Evolutionary conservation across 2,888 invertebrate species (phyloP).

Genomic region (Amblyjoppa fuscipennis): DNA sequence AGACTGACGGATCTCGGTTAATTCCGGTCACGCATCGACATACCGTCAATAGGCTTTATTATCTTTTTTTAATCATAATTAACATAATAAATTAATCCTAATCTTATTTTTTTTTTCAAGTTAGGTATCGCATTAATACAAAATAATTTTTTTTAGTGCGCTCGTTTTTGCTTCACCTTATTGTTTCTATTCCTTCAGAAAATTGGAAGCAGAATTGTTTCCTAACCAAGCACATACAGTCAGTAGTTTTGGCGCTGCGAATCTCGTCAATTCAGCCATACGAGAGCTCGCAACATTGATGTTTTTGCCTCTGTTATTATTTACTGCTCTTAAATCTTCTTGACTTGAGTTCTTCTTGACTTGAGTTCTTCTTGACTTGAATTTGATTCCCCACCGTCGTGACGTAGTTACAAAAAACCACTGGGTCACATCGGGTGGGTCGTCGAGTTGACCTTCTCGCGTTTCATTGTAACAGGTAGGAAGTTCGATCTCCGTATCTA

Average conservation of each 20-base stretch:
- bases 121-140: neutral
- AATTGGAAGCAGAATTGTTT: neutral
- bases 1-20: neutral
- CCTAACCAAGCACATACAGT: no score
- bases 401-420: neutral
- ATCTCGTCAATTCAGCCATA: no score
- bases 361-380: no score
- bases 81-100: neutral
- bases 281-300: neutral
- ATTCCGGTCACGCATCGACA: neutral
- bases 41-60: neutral
- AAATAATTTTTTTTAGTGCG: neutral
- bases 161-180: neutral
- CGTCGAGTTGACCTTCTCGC: constrained; percentile 12
- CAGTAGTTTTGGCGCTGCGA: no score
- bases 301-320: neutral
- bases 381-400: neutral
- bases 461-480: constrained; percentile 84
- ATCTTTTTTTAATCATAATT: neutral
- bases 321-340: neutral
- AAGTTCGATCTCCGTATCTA: constrained; percentile 89
- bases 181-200: neutral
- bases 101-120: neutral
- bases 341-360: neutral
- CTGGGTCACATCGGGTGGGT: neutral